These are phyloP conservation scores for Clytia hemisphaerica DNA, from an alignment of 30 jellyfish, hydroid and myxozoan genomes.

Conservation along the genomic window DNA sequence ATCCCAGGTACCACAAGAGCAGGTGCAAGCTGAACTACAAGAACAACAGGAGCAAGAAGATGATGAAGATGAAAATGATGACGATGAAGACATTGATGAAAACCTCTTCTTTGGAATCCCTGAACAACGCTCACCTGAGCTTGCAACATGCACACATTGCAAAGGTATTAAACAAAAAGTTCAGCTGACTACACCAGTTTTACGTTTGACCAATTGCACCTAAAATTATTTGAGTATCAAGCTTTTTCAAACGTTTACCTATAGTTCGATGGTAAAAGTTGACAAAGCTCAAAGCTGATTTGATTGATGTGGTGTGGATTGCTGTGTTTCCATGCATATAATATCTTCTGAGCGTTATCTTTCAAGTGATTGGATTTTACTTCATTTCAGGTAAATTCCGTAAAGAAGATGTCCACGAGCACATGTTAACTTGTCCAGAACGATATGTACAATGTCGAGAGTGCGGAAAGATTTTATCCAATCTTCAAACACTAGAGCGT, in stretches of 20 bases:
- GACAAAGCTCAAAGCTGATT: background rate
- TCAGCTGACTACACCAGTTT: background rate
- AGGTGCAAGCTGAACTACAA: constrained; percentile 37
- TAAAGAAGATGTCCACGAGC: constrained; percentile 86
- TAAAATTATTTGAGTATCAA: no score
- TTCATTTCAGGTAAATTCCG: constrained; percentile 80
- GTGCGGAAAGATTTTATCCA: constrained; percentile 92
- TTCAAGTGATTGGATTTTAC: background rate
- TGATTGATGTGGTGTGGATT: background rate
- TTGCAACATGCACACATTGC: constrained; percentile 39
- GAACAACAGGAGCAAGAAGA: constrained; percentile 72
- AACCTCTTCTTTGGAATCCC: constrained; percentile 92
- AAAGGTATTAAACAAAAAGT: constrained; percentile 7
- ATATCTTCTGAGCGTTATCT: background rate
- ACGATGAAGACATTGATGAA: constrained; percentile 94
- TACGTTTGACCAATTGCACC: no score
- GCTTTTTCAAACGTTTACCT: background rate
- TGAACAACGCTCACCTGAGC: constrained; percentile 40
- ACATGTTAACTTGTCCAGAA: constrained; percentile 86
- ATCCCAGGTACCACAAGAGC: constrained; percentile 37
- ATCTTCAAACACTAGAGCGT: constrained; percentile 92
- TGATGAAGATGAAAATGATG: constrained; percentile 80
- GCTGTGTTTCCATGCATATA: background rate
- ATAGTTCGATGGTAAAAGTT: no score
- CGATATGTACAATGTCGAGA: constrained; percentile 98